phyloP scores from a whole-genome alignment of 2,797 vertebrate genomes.

The Loris lydekkerianus region DNA sequence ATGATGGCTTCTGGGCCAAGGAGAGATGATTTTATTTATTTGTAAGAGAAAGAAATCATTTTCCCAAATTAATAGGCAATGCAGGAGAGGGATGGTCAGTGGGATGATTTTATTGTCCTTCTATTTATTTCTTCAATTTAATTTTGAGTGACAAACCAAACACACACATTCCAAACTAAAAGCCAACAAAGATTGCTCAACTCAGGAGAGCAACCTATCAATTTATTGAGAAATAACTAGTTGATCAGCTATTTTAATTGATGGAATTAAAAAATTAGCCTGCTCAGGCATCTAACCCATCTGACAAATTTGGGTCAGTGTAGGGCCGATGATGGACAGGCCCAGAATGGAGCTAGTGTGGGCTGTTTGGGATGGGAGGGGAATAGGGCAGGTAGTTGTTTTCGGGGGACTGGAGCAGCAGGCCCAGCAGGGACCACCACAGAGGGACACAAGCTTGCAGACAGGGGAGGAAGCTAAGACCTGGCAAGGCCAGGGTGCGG shows the following conservation, averaged over 20 bases:
- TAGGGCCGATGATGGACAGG: not conserved
- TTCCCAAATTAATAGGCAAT: not conserved
- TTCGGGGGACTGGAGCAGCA: accelerated
- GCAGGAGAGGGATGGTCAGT: not conserved
- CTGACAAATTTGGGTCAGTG: slow-evolving; percentile 52
- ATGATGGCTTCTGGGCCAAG: not conserved
- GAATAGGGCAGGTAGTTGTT: too few species aligned
- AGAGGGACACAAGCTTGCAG: not conserved
- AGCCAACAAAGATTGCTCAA: slow-evolving; percentile 34
- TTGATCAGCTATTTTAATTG: slow-evolving; percentile 71
- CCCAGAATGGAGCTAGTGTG: not conserved
- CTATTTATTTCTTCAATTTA: not conserved
- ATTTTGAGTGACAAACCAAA: not conserved
- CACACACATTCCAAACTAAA: not conserved
- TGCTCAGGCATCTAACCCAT: not conserved
- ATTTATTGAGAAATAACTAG: slow-evolving; percentile 65
- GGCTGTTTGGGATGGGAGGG: not conserved
- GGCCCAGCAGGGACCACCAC: accelerated
- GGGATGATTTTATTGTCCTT: not conserved
- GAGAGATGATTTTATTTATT: not conserved
- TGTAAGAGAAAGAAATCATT: not conserved
- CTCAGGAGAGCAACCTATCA: not conserved
- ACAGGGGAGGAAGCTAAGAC: not conserved
- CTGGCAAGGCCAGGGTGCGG: not conserved
- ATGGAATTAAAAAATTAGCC: slow-evolving; percentile 39